These are phyloP conservation scores for Gavialis gangeticus DNA, from an alignment of 2,113 vertebrate genomes.

Conservation along the genomic window DNA sequence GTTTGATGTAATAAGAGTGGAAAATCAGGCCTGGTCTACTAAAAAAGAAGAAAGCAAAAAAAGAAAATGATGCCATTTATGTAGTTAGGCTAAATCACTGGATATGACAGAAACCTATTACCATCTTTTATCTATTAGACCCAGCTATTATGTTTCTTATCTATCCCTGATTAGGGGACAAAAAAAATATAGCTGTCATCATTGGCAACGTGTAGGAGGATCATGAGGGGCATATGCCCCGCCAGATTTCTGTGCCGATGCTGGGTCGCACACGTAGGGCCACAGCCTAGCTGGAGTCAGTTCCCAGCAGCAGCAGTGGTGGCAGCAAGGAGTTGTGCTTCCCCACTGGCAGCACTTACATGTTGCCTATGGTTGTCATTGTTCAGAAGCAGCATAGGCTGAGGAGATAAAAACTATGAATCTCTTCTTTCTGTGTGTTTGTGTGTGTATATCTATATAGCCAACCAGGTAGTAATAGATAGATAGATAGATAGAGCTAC, in stretches of 20 bases:
- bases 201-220: too few species aligned
- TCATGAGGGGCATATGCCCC: too few species aligned
- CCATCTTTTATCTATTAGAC: not conserved
- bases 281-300: too few species aligned
- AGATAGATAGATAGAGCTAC: too few species aligned
- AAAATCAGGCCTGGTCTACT: not conserved
- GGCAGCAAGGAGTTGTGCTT: too few species aligned
- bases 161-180: not conserved
- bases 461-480: too few species aligned
- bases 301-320: too few species aligned
- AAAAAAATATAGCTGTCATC: not conserved
- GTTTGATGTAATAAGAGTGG: not conserved
- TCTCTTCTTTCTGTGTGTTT: not conserved
- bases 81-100: not conserved
- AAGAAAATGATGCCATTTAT: not conserved
- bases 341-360: too few species aligned
- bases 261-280: too few species aligned
- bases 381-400: not conserved
- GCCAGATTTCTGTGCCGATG: too few species aligned
- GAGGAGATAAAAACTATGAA: not conserved
- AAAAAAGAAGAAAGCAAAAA: not conserved
- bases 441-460: too few species aligned
- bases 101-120: not conserved
- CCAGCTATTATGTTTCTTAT: not conserved
- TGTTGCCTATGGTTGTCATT: too few species aligned